Evolutionary conservation across 1,140 invertebrate genomes (phyloP).

Genomic region (Nixonia krombeini): DNA sequence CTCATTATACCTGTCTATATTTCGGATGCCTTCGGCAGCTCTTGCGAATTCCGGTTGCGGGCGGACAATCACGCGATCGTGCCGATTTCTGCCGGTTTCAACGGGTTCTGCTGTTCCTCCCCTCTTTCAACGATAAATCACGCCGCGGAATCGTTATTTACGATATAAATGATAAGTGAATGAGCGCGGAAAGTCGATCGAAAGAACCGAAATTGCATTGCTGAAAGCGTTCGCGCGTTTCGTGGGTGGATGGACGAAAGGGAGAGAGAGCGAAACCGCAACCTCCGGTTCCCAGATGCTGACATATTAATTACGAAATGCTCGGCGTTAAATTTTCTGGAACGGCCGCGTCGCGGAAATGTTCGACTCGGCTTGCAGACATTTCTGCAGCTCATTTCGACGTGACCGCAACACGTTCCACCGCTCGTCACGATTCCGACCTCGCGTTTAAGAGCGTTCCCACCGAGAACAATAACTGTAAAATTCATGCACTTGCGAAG

Average conservation of each 20-base stretch:
- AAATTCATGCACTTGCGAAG: neutral
- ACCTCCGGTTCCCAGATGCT: slow-evolving; percentile 64
- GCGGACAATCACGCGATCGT: slow-evolving; percentile 12
- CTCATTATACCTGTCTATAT: slow-evolving; percentile 52
- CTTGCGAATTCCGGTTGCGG: slow-evolving; percentile 31
- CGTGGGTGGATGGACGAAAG: too few species aligned
- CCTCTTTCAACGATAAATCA: too few species aligned
- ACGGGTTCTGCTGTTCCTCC: too few species aligned
- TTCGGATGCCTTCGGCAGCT: slow-evolving; percentile 40
- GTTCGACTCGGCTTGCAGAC: slow-evolving; percentile 34
- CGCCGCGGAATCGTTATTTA: too few species aligned
- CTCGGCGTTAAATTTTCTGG: slow-evolving; percentile 67
- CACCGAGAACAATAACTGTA: slow-evolving; percentile 28
- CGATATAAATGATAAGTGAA: too few species aligned
- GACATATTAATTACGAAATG: slow-evolving; percentile 68
- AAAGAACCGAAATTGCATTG: too few species aligned
- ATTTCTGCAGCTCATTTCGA: slow-evolving; percentile 41
- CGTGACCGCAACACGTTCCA: slow-evolving; percentile 43
- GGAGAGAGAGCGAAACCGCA: slow-evolving; percentile 57
- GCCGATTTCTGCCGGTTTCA: slow-evolving; percentile 13
- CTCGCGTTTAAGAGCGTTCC: slow-evolving; percentile 26
- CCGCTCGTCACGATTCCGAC: slow-evolving; percentile 26
- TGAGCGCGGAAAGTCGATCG: too few species aligned
- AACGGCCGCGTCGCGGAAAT: slow-evolving; percentile 52
- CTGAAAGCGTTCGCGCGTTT: slow-evolving; percentile 54